phyloP scores from a whole-genome alignment of 2,797 vertebrate species.

The Margarornis squamiger region DNA sequence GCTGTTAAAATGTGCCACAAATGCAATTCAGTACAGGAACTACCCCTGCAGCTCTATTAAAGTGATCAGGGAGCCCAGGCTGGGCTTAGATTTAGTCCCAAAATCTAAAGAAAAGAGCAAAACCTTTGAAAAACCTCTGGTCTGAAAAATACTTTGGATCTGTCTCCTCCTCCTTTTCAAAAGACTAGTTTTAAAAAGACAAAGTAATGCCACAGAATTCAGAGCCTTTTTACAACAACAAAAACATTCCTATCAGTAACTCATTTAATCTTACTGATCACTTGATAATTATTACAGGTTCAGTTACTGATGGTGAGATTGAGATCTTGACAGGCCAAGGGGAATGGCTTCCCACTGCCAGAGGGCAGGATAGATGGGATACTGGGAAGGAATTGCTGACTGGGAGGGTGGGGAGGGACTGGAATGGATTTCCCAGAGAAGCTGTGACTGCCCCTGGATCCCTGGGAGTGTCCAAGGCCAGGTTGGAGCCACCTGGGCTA shows the following conservation, averaged over 20 bases:
- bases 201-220: not conserved
- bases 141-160: not conserved
- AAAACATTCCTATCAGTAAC: not conserved
- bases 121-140: not conserved
- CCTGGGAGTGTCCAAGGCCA: not conserved
- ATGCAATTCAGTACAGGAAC: not conserved
- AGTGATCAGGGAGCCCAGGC: not conserved
- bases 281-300: not conserved
- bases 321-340: not conserved
- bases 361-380: not conserved
- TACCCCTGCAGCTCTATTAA: not conserved
- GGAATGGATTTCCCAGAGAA: not conserved
- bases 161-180: not conserved
- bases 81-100: not conserved
- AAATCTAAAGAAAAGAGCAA: not conserved
- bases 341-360: not conserved
- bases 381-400: accelerated
- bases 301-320: not conserved
- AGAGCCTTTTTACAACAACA: not conserved
- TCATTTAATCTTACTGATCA: accelerated
- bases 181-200: not conserved
- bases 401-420: accelerated
- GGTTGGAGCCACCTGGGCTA: accelerated
- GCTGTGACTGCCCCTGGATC: not conserved
- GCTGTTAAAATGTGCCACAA: not conserved